A percentile compares a stretch with the other conserved stretches of the same genome.
Conservation (phyloP, 2,113 vertebrate genomes). For the Tiliqua scincoides region DNA sequence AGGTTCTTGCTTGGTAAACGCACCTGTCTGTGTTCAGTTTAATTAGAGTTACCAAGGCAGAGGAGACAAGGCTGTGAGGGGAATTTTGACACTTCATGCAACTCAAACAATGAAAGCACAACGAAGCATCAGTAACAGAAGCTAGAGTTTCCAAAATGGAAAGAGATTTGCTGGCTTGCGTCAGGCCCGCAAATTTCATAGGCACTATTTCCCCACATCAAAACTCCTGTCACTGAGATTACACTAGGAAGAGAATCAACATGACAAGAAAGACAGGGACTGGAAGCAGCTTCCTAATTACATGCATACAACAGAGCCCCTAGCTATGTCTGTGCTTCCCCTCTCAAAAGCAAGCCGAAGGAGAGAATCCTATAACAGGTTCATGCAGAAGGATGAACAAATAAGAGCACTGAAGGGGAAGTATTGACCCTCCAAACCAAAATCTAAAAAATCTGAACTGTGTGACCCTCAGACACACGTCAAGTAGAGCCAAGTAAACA, state of each 20-base stretch:
- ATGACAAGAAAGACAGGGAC: slow-evolving; percentile 25
- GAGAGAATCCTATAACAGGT: slow-evolving; percentile 5
- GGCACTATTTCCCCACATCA: slow-evolving; percentile 17
- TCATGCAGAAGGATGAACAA: slow-evolving; percentile 11
- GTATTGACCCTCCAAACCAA: slow-evolving; percentile 25
- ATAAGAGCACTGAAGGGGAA: slow-evolving; percentile 14
- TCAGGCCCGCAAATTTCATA: slow-evolving; percentile 44
- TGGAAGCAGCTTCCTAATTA: slow-evolving; percentile 54
- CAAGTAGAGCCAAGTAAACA: background rate
- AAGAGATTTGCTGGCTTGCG: slow-evolving; percentile 7
- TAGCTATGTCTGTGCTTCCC: background rate
- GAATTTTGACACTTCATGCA: background rate
- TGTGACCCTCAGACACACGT: background rate
- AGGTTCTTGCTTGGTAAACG: background rate
- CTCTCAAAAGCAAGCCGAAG: background rate
- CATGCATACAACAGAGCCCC: slow-evolving; percentile 11
- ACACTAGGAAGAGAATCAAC: slow-evolving; percentile 31
- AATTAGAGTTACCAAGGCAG: background rate
- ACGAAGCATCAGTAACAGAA: background rate
- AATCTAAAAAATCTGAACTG: slow-evolving; percentile 16
- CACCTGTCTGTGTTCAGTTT: too few relatives aligned
- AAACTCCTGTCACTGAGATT: slow-evolving; percentile 47
- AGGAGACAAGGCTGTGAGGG: background rate
- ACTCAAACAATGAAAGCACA: background rate
- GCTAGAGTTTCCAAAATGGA: background rate